Base-by-base conservation (phyloP, 2,888 invertebrate species). In the Euproctis similis region DNA sequence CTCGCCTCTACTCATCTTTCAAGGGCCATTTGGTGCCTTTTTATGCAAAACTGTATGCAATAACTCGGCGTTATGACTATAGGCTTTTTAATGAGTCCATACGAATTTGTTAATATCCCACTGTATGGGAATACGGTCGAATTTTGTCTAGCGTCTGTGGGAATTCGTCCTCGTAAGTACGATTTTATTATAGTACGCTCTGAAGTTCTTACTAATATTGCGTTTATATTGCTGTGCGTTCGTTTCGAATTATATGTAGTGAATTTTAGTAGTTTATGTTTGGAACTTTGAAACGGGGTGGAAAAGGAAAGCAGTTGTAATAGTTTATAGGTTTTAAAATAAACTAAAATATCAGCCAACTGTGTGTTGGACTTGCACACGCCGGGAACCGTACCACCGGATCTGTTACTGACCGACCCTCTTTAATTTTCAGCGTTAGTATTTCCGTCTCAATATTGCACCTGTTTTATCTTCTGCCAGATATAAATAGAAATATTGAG, bases 1-100 rank as follows among this genome's bases (percentile, higher is more conserved):
- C 42, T 14, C 33, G 42, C 33, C 39, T 31, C 21, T 20, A 34
- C 27, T 30, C 34, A 27, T 36, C 40, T 21, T 12, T 26, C 11
- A 8, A 31, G 33, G 38, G 34, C 36, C 28, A 12, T 26, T 32
- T 11, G 30, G 28, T 34, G 42, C 46, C 42, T 66, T 68, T 74
- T 76, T 76, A 77, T 77, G 77, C 76, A 74, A 77, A 77, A 73
- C 59, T 55, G 46, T 46, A 52, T 56, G 67, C 68, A 63, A 69
- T 76, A 75, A 70, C 64, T 57, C 53, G 40, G 36, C 34, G 56
- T 58, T 65, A 68, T 68, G 49, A 53, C 61, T 53, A 43, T 44
- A 47, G 55, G 56, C 42, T 53, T 59, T 59, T 65, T 71, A 68
- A 72, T 71, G 65, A 67, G 56, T 54, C 46, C 47, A 51, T 41